phyloP scores from a whole-genome alignment of 2,888 invertebrate species.

The Lingula anatina region DNA sequence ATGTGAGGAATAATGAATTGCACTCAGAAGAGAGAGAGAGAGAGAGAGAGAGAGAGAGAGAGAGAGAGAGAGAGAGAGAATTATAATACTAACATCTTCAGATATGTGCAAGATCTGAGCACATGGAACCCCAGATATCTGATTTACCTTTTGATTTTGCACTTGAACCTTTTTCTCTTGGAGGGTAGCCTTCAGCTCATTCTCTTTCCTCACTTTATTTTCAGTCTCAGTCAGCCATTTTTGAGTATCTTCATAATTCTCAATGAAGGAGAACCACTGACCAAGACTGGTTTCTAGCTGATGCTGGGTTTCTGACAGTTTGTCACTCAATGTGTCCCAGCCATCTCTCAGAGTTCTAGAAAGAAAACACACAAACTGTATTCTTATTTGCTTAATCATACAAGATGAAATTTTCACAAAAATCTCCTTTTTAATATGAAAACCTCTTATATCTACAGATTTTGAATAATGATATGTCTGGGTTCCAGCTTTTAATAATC shows the following conservation, averaged over 20 bases:
- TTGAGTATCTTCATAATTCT: conserved; percentile 71
- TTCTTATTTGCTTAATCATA: not conserved
- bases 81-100: not conserved
- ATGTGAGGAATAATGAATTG: too few species aligned
- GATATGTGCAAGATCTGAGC: not conserved
- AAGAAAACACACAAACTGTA: too few species aligned
- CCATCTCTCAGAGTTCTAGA: conserved; percentile 29
- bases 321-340: conserved; percentile 56
- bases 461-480: too few species aligned
- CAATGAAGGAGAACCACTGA: conserved; percentile 91
- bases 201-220: conserved; percentile 69
- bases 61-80: not conserved
- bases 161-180: conserved; percentile 87
- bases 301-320: conserved; percentile 75
- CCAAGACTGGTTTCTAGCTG: conserved; percentile 79
- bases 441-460: too few species aligned
- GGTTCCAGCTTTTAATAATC: too few species aligned
- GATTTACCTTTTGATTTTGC: conserved; percentile 69
- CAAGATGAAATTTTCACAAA: not conserved
- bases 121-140: too few species aligned
- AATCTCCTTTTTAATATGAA: too few species aligned
- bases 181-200: conserved; percentile 77
- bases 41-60: not conserved
- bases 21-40: too few species aligned
- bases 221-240: conserved; percentile 74